Conservation (phyloP, 2,113 vertebrate genomes). For the Leptocoma aspasia region DNA sequence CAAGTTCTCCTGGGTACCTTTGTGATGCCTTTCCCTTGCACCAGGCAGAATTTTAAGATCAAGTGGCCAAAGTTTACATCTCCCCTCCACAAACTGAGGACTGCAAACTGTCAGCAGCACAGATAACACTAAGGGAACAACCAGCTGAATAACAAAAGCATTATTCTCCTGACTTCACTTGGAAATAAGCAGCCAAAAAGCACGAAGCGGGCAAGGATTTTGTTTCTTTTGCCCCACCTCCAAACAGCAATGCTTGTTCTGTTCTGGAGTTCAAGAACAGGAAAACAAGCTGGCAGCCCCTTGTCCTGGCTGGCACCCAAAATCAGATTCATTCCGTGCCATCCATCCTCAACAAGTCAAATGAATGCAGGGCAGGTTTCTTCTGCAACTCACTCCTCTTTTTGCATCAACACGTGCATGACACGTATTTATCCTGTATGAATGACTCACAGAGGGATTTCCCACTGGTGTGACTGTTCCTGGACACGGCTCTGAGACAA, state of each 20-base stretch:
- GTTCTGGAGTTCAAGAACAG: background rate
- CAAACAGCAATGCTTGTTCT: background rate
- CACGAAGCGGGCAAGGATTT: background rate
- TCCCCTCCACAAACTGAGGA: background rate
- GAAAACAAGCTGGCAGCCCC: background rate
- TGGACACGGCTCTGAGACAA: background rate
- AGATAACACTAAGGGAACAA: background rate
- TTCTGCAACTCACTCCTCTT: background rate
- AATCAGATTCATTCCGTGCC: background rate
- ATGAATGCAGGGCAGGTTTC: background rate
- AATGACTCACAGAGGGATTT: background rate
- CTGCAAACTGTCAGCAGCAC: background rate
- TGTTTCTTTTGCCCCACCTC: background rate
- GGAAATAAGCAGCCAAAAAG: background rate
- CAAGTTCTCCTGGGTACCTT: background rate
- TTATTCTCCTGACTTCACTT: background rate
- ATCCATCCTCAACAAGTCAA: accelerated
- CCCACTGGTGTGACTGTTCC: background rate
- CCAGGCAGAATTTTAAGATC: background rate
- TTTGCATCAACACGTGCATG: background rate
- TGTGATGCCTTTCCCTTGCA: background rate
- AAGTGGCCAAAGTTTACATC: accelerated
- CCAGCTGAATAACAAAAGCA: background rate
- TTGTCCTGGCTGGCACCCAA: background rate
- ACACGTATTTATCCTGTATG: background rate